A percentile compares a stretch with the other conserved stretches of the same genome.
Evolutionary conservation across 2,888 invertebrate genomes (phyloP).

Genomic region (Hypercompe scribonia): DNA sequence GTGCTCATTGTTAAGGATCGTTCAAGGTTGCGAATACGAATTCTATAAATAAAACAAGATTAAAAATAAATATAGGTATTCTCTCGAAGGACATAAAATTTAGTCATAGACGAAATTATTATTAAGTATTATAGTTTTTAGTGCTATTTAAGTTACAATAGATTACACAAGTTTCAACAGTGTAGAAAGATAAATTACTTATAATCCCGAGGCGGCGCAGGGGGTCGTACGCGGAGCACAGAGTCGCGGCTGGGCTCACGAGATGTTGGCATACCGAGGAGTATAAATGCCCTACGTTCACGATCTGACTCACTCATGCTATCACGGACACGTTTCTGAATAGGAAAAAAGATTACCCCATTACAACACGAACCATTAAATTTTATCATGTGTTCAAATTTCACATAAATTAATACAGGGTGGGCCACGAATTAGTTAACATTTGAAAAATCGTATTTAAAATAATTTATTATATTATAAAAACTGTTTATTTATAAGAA

Average conservation of each 20-base stretch:
- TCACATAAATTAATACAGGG: neutral
- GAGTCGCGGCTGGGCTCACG: slow-evolving; percentile 80
- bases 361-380: slow-evolving; percentile 51
- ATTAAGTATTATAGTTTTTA: neutral
- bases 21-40: slow-evolving; percentile 70
- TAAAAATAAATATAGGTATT: slow-evolving; percentile 18
- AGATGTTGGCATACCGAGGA: slow-evolving; percentile 77
- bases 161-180: neutral
- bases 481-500: too few relatives aligned
- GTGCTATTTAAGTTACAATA: neutral
- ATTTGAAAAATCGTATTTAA: too few relatives aligned
- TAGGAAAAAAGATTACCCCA: slow-evolving; percentile 54
- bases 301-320: slow-evolving; percentile 77
- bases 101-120: neutral
- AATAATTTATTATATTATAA: too few relatives aligned
- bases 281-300: slow-evolving; percentile 77
- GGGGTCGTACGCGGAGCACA: slow-evolving; percentile 72
- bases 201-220: slow-evolving; percentile 73
- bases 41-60: slow-evolving; percentile 52
- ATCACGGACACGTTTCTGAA: slow-evolving; percentile 73
- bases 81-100: too few relatives aligned
- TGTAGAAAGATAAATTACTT: slow-evolving; percentile 58
- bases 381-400: slow-evolving; percentile 22
- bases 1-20: slow-evolving; percentile 66
- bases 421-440: too few relatives aligned